Evolutionary conservation across 1,140 invertebrate genomes (phyloP), one percentile per base, ranked within the genome.

Genomic region (Drosophila simulans): DNA sequence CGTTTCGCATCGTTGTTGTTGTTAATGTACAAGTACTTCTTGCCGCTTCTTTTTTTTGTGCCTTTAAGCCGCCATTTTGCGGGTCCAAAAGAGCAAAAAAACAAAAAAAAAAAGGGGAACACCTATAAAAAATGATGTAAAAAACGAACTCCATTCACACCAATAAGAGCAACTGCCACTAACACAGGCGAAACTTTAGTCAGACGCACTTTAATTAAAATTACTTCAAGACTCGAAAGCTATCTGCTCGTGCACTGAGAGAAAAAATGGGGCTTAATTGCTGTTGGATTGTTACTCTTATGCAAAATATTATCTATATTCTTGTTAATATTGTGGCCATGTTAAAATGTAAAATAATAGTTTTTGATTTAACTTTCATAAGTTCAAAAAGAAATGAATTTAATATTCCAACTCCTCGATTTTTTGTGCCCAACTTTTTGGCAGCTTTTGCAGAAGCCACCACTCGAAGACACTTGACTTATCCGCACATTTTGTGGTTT

Each of bases 161-260:
- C 64, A 68, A 52, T 51, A 52, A 65, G 49, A 51, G 64, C 27
- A 34, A 22, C 17, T 34, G n/a, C 25, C 49, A 15, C 34, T 37
- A 25, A 0, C 34, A 48, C 35, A 31, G 37, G 37, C 37, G 13
- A 22, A 35, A 65, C 42, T 62, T 46, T 7, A 37, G 43, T 17
- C 46, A 59, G 27, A 72, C 56, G 76, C 73, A 81, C 81, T 77
- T 81, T 81, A 81, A 85, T 85, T 85, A 86, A 85, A 70, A 81
- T 74, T 80, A 77, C 66, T 80, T 56, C 17, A 52, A 37, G 62
- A 46, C 59, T 54, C 4, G 15, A 39, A 17, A 46, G 63, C 31
- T 15, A 20, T 46, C 35, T 68, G 22, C 31, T 34, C 17, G 12
- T 34, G 46, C 56, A 72, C 69, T 45, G 46, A 3, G 0, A 42